phyloP scores from a whole-genome alignment of 2,888 invertebrate genomes.

The Aquatica leii region DNA sequence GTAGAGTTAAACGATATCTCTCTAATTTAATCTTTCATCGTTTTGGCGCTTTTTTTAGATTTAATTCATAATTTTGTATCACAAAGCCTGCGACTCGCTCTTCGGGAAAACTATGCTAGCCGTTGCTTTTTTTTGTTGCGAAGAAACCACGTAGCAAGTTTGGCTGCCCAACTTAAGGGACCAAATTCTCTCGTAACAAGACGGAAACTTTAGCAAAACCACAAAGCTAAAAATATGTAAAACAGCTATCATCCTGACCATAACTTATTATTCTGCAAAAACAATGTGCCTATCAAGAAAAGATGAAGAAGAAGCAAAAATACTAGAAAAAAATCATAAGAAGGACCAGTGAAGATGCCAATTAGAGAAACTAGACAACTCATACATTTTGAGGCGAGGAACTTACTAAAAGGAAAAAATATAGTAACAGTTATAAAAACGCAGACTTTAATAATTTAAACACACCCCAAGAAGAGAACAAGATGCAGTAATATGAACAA shows the following conservation, averaged over 20 bases:
- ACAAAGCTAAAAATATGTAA: conserved; percentile 11
- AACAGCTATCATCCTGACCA: too few species aligned
- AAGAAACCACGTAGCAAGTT: too few species aligned
- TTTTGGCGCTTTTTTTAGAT: too few species aligned
- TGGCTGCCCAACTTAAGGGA: too few species aligned
- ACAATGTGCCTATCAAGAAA: background rate
- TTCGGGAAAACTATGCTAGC: too few species aligned
- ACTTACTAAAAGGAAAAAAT: conserved; percentile 1
- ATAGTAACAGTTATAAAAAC: background rate
- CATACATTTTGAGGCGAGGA: background rate
- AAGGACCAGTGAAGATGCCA: conserved; percentile 1
- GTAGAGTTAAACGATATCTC: too few species aligned
- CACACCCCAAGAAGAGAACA: conserved; percentile 11
- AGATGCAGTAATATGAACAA: background rate
- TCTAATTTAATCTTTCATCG: too few species aligned
- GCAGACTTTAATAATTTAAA: background rate
- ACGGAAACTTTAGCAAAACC: background rate
- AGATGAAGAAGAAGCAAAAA: background rate
- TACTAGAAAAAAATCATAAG: conserved; percentile 15
- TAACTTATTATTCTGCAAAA: too few species aligned
- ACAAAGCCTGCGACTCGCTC: too few species aligned
- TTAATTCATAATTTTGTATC: too few species aligned
- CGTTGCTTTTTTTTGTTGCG: too few species aligned
- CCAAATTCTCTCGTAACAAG: too few species aligned
- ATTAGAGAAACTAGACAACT: background rate